Percentiles rank a stretch among this genome's conserved stretches.
Evolutionary conservation across 2,888 invertebrate genomes (phyloP).

Genomic region (Nomada goodeniana): DNA sequence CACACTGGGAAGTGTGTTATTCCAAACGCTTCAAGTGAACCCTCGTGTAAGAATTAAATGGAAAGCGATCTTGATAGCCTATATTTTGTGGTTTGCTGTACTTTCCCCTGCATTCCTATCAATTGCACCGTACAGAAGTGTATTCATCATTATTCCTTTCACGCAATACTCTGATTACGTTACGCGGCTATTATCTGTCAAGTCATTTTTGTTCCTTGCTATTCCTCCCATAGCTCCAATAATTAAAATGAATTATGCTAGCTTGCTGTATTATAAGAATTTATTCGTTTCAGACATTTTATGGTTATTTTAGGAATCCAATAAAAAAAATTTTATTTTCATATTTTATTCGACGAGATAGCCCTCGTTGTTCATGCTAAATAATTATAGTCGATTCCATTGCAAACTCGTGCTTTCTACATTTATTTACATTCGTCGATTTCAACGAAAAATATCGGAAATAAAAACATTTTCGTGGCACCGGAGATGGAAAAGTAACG

Average conservation of each 20-base stretch:
- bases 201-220: not conserved
- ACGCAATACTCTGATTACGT: not conserved
- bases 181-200: not conserved
- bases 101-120: conserved; percentile 49
- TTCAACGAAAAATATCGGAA: not conserved
- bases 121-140: conserved; percentile 17
- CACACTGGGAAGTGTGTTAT: conserved; percentile 19
- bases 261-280: too few species aligned
- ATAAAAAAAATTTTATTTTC: too few species aligned
- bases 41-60: conserved; percentile 29
- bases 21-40: conserved; percentile 35
- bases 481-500: not conserved
- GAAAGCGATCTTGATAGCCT: conserved; percentile 22
- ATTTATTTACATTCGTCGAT: not conserved
- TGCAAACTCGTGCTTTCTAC: not conserved
- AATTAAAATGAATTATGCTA: too few species aligned
- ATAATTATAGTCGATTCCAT: not conserved
- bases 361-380: not conserved
- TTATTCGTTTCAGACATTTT: not conserved
- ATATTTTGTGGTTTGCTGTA: conserved; percentile 10
- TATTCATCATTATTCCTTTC: conserved; percentile 4
- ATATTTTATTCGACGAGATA: not conserved
- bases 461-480: not conserved
- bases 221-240: too few species aligned
- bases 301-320: not conserved